A percentile compares a stretch with the other conserved stretches of the same genome.
Evolutionary conservation across 2,888 invertebrate species (phyloP).

Genomic region (Petrophora chlorosata): DNA sequence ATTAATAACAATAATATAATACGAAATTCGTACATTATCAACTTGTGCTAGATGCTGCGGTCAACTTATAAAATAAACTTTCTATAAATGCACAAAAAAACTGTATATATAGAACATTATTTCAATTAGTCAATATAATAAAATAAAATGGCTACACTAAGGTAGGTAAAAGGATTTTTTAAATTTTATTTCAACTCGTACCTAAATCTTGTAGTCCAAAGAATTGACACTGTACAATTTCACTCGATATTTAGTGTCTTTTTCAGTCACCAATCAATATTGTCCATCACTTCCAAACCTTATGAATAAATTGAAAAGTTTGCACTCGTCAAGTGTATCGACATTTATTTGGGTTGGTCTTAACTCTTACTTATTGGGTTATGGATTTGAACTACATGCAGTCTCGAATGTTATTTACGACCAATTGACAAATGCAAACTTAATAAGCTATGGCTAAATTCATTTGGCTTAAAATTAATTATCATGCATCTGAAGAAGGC

Average conservation of each 20-base stretch:
- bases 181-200: too few relatives aligned
- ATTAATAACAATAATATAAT: slow-evolving; percentile 36
- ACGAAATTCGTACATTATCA: slow-evolving; percentile 30
- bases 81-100: slow-evolving; percentile 25
- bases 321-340: neutral
- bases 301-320: neutral
- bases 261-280: slow-evolving; percentile 1
- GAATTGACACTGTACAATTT: slow-evolving; percentile 11
- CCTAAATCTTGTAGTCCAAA: too few relatives aligned
- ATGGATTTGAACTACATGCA: slow-evolving; percentile 8
- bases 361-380: slow-evolving; percentile 11
- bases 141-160: slow-evolving; percentile 1
- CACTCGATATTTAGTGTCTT: neutral
- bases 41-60: slow-evolving; percentile 36
- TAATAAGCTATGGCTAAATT: slow-evolving; percentile 7
- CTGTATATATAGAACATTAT: neutral
- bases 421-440: slow-evolving; percentile 6
- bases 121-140: neutral
- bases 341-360: slow-evolving; percentile 2
- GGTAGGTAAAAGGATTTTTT: neutral
- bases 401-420: slow-evolving; percentile 1
- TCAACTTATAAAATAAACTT: slow-evolving; percentile 5
- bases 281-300: neutral
- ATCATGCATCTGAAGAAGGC: slow-evolving; percentile 1
- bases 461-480: slow-evolving; percentile 15